phyloP scores from a whole-genome alignment of 2,113 vertebrate genomes.

The Silurus asotus region DNA sequence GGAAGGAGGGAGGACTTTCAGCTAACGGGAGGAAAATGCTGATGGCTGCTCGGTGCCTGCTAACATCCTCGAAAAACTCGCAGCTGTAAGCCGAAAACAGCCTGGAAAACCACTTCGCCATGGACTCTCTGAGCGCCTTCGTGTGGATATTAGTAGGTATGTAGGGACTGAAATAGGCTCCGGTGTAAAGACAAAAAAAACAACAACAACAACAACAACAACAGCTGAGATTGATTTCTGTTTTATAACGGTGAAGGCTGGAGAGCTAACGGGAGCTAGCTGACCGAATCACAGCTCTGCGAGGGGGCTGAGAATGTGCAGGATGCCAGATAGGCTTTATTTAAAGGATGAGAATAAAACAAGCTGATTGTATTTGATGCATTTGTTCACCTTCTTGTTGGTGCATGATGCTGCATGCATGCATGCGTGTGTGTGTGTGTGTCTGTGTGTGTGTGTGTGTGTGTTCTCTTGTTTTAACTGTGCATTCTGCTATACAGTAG shows the following conservation, averaged over 20 bases:
- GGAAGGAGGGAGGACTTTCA: conserved; percentile 68
- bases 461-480: neutral
- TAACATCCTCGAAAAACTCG: conserved; percentile 44
- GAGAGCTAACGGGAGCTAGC: conserved; percentile 52
- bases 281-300: conserved; percentile 26
- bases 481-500: conserved; percentile 3
- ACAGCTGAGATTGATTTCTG: no score
- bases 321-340: neutral
- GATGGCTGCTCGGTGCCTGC: conserved; percentile 63
- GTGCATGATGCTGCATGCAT: neutral
- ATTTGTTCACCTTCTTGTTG: neutral
- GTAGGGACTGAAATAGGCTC: conserved; percentile 54
- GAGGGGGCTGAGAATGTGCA: neutral
- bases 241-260: neutral
- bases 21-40: conserved; percentile 59
- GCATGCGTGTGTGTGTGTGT: neutral
- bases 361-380: neutral
- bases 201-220: no score
- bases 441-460: neutral
- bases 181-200: no score
- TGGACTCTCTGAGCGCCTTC: conserved; percentile 63
- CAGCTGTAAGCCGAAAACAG: conserved; percentile 52
- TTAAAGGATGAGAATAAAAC: neutral
- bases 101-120: conserved; percentile 53
- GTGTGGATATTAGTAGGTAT: conserved; percentile 70